phyloP scores from a whole-genome alignment of 2,797 vertebrate species.

The Anabacerthia variegaticeps region DNA sequence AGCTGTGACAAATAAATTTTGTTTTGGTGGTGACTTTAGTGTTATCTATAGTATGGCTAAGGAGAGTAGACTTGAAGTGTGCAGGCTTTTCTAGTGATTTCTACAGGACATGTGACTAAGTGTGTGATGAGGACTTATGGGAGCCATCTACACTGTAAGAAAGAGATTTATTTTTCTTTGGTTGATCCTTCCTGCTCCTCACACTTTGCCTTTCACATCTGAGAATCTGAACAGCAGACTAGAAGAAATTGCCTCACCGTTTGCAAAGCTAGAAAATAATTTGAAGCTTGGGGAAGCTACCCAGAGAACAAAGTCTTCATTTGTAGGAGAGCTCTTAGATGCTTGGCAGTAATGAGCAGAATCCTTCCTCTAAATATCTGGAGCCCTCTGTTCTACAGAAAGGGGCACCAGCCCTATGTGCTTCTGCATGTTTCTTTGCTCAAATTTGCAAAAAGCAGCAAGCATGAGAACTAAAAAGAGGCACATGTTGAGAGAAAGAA shows the following conservation, averaged over 20 bases:
- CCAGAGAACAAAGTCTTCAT: not conserved
- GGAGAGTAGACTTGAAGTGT: not conserved
- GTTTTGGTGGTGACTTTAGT: not conserved
- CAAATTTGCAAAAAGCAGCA: not conserved
- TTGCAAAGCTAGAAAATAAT: not conserved
- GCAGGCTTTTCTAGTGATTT: not conserved
- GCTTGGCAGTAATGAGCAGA: not conserved
- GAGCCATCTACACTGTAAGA: not conserved
- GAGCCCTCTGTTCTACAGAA: not conserved
- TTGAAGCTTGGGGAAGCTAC: not conserved
- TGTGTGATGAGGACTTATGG: not conserved
- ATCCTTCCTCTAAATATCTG: not conserved
- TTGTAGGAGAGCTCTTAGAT: not conserved
- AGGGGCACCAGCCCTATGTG: not conserved
- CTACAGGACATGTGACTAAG: not conserved
- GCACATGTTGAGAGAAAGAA: not conserved
- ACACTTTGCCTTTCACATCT: not conserved
- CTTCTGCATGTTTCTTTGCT: not conserved
- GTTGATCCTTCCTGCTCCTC: not conserved
- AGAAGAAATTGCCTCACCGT: not conserved
- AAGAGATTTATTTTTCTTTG: not conserved
- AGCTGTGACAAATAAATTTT: not conserved
- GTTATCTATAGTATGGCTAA: not conserved
- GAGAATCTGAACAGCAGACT: not conserved
- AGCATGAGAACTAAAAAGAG: not conserved